Base-by-base conservation (phyloP, 2,797 vertebrate genomes). In the Sebastes alutus region DNA sequence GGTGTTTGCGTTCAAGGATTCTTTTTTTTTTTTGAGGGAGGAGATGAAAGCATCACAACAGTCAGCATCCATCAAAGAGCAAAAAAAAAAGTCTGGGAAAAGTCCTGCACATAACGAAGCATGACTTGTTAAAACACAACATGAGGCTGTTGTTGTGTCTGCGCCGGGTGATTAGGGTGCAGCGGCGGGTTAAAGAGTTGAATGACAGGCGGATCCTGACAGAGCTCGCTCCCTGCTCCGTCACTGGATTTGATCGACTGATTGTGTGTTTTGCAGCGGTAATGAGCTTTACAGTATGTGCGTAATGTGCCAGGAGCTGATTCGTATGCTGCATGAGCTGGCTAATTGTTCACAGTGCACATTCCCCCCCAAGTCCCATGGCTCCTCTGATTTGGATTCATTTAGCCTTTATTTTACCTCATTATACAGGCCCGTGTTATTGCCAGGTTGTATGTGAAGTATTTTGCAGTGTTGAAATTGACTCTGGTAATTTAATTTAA, bases 341-440 rank as follows among this genome's bases (percentile, higher is more conserved):
- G 86, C 88, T 94, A 93, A 95, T 94, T 94, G 93, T 92, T 94
- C 88, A 87, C 91, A 80, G 79, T 87, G 84, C 87, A 88, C 76
- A 84, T 89, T 91, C 86, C 80, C 77, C 52, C 46, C 52, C 52
- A 52, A 54, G 84, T 93, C 92, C 89, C 92, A 83, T 66, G 80
- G 87, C 92, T 94, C 91, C 87, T 82, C 91, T 93, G 88, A 93
- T 94, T 91, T 93, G 88, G 88, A 92, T 94, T 93, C 88, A 93
- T 95, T 94, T 93, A 92, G 91, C 91, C 84, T 92, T 88, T 92
- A 92, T 94, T 95, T 94, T 88, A 89, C 86, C 87, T 94, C 92
- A 94, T 95, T 94, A 93, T 91, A 84, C 90, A 74, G 89, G 77
- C 80, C 83, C 56, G 86, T 90, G 85, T 93, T 94, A 86, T 91